phyloP scores from a whole-genome alignment of 2,888 invertebrate species.

The Abscondita cerata region DNA sequence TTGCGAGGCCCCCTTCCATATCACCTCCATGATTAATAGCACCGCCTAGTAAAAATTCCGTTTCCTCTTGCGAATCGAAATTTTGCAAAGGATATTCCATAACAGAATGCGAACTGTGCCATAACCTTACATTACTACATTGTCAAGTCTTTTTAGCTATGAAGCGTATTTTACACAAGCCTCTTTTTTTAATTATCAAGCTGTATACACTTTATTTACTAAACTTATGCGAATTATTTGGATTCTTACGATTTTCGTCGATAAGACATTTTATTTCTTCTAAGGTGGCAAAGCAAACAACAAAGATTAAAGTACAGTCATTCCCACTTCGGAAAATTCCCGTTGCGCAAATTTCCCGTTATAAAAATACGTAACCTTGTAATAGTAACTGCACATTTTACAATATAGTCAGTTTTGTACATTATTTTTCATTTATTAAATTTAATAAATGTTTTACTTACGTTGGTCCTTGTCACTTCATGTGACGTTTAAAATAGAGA shows the following conservation, averaged over 20 bases:
- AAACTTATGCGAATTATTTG: not conserved
- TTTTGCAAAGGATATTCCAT: slow-evolving; percentile 61
- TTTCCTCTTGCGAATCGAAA: slow-evolving; percentile 58
- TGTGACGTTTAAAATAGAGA: too few relatives aligned
- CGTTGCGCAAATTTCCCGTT: slow-evolving; percentile 1
- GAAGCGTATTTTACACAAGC: slow-evolving; percentile 4
- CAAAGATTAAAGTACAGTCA: not conserved
- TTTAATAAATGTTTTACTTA: too few relatives aligned
- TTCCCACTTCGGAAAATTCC: slow-evolving; percentile 2
- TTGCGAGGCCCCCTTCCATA: slow-evolving; percentile 55
- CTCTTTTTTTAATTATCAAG: not conserved
- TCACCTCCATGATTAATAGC: slow-evolving; percentile 54
- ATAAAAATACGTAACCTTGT: too few relatives aligned
- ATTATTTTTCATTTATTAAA: too few relatives aligned
- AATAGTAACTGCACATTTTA: too few relatives aligned
- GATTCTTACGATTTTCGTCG: slow-evolving; percentile 6
- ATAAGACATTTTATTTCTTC: slow-evolving; percentile 1
- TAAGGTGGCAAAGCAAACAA: not conserved
- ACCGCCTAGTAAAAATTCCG: slow-evolving; percentile 56
- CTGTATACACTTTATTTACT: not conserved
- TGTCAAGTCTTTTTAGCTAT: not conserved
- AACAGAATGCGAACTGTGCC: slow-evolving; percentile 29
- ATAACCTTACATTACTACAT: slow-evolving; percentile 29
- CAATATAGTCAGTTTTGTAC: too few relatives aligned
- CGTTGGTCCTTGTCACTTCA: too few relatives aligned